Evolutionary conservation across 2,888 invertebrate genomes (phyloP).

Genomic region (Habrosyne pyritoides): DNA sequence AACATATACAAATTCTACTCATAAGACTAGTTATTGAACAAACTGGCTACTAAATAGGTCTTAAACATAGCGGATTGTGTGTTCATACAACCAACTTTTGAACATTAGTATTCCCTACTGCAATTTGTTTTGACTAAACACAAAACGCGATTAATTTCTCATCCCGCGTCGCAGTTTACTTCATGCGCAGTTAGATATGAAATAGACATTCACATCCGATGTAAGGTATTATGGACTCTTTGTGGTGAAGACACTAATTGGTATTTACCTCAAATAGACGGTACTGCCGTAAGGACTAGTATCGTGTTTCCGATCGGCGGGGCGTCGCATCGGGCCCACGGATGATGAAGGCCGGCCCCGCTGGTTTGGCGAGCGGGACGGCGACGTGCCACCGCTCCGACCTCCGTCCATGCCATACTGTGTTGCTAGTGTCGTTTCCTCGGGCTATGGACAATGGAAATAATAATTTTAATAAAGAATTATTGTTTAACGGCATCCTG

Average conservation of each 20-base stretch:
- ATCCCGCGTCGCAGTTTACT: not conserved
- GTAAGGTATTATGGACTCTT: not conserved
- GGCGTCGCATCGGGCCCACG: conserved; percentile 91
- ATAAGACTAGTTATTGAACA: too few relatives aligned
- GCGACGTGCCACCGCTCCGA: conserved; percentile 69
- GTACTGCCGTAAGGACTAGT: conserved; percentile 92
- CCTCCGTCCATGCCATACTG: conserved; percentile 69
- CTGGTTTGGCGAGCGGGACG: conserved; percentile 67
- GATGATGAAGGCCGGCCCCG: conserved; percentile 74
- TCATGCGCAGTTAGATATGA: not conserved
- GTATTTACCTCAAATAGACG: conserved; percentile 82
- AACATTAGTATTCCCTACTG: not conserved
- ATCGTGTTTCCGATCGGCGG: conserved; percentile 91
- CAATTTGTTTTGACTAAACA: not conserved
- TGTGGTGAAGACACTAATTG: not conserved
- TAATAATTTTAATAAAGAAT: not conserved
- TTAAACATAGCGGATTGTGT: not conserved
- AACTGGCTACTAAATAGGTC: too few relatives aligned
- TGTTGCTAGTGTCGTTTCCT: conserved; percentile 66
- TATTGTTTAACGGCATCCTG: not conserved
- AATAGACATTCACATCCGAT: not conserved
- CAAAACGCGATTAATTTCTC: not conserved
- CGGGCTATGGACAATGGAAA: conserved; percentile 67
- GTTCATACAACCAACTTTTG: too few relatives aligned
- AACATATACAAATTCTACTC: too few relatives aligned